Evolutionary conservation across 2,797 vertebrate species (phyloP).

Genomic region (Dryobates pubescens): DNA sequence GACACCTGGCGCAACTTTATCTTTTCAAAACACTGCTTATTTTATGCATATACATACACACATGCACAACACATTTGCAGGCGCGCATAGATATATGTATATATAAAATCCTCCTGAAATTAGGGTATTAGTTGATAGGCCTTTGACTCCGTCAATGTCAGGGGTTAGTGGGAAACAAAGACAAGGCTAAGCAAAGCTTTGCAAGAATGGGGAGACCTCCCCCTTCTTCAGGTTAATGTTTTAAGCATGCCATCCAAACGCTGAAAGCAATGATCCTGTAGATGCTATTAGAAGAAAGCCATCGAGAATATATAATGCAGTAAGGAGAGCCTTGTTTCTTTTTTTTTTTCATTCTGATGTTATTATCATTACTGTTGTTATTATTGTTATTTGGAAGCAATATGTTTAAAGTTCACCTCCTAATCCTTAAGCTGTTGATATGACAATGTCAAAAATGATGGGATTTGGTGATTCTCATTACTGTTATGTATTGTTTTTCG

Average conservation of each 20-base stretch:
- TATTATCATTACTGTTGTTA: slow-evolving; percentile 53
- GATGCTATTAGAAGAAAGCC: slow-evolving; percentile 64
- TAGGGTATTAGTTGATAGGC: slow-evolving; percentile 72
- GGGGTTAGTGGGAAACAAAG: slow-evolving; percentile 78
- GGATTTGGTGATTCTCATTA: slow-evolving; percentile 85
- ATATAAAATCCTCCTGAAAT: slow-evolving; percentile 61
- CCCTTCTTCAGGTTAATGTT: slow-evolving; percentile 81
- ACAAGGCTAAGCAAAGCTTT: slow-evolving; percentile 53
- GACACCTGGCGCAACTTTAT: slow-evolving; percentile 80
- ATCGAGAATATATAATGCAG: slow-evolving; percentile 60
- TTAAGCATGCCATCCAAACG: slow-evolving; percentile 55
- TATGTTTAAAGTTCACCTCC: slow-evolving; percentile 85
- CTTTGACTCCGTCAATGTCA: slow-evolving; percentile 76
- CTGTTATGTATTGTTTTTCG: slow-evolving; percentile 83
- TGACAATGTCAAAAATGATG: slow-evolving; percentile 82
- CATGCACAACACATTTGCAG: not conserved
- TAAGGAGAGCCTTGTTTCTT: not conserved
- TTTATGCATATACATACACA: not conserved
- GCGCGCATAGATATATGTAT: not conserved
- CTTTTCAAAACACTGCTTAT: slow-evolving; percentile 58
- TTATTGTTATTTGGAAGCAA: slow-evolving; percentile 79
- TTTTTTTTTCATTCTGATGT: slow-evolving; percentile 54
- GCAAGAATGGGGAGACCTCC: slow-evolving; percentile 66
- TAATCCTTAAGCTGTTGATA: slow-evolving; percentile 86
- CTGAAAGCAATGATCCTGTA: slow-evolving; percentile 65